A percentile compares a stretch with the other conserved stretches of the same genome.
Evolutionary conservation across 2,888 invertebrate genomes (phyloP).

Genomic region (Orthonychiurus folsomi): DNA sequence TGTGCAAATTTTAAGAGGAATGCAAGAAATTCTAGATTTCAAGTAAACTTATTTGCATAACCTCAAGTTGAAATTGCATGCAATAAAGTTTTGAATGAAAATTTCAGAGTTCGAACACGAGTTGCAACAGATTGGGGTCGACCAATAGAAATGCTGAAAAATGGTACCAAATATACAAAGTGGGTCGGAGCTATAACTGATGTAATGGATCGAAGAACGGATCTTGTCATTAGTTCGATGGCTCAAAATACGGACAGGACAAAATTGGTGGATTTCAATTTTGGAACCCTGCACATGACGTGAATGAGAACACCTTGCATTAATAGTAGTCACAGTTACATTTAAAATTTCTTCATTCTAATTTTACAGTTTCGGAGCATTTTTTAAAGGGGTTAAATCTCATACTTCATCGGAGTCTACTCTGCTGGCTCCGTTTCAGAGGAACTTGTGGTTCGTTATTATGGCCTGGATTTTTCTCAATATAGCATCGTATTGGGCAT

Average conservation of each 20-base stretch:
- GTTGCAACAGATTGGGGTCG: no score
- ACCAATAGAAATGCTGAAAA: no score
- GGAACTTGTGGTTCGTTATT: not conserved
- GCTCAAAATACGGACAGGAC: not conserved
- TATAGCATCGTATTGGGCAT: not conserved
- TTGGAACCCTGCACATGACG: no score
- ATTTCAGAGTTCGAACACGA: no score
- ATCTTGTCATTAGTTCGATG: not conserved
- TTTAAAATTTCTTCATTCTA: no score
- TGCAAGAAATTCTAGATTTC: not conserved
- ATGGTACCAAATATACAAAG: no score
- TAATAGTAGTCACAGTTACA: no score
- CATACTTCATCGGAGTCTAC: no score
- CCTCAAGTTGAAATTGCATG: no score
- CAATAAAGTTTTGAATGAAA: no score
- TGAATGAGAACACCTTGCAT: no score
- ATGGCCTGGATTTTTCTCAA: not conserved
- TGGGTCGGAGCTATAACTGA: not conserved
- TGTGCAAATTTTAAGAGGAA: not conserved
- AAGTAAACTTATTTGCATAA: not conserved
- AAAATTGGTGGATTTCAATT: not conserved
- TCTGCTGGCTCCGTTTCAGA: not conserved
- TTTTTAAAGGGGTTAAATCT: not conserved
- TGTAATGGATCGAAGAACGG: not conserved
- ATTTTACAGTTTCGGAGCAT: not conserved